Evolutionary conservation across 1,140 invertebrate genomes (phyloP), one percentile per base, ranked within the genome.

Genomic region (Drosophila mojavensis): DNA sequence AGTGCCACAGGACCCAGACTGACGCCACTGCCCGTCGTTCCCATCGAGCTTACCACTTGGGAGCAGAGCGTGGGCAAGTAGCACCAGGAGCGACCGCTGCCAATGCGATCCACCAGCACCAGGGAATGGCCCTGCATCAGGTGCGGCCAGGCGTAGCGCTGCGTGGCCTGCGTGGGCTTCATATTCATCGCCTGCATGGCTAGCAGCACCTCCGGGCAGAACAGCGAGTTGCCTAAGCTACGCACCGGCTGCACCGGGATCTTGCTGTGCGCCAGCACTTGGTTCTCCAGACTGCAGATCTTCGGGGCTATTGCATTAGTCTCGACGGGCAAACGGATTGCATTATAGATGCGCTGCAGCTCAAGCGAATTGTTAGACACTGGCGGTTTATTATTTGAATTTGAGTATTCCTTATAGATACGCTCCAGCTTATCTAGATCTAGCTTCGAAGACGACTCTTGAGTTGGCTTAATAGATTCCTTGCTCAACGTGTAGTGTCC

Each of bases 71-170:
- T 43, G 1, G 83, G 77, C 15, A 88, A 28, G 20, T 88, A 88
- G 15, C 69, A 54, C 83, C 77, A 83, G 33, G 84, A 54, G 4
- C 83, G 77, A 15, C 73, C 69, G 4, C n/a, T 58, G 1, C 13
- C 39, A 5, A 6, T 10, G n/a, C 47, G 15, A 51, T 78, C 53
- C 0, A 88, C 30, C 20, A 78, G 11, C 6, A 78, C 6, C 15
- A 77, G 1, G 0, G 84, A 67, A 26, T 76, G 73, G 6, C 73
- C 63, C 0, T 17, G 7, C 20, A 65, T 36, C 6, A 88, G 51
- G 61, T 88, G 84, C 0, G 84, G 73, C 84, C 84, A 89, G 6
- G 80, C 45, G 26, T 75, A 83, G 2, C 15, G 9, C 36, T 88
- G 83, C 1, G 36, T 45, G 0, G 60, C 41, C 7, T 48, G n/a